These are phyloP conservation scores for Gisinianus flammeolus DNA, from an alignment of 2,888 invertebrate genomes.

Conservation along the genomic window DNA sequence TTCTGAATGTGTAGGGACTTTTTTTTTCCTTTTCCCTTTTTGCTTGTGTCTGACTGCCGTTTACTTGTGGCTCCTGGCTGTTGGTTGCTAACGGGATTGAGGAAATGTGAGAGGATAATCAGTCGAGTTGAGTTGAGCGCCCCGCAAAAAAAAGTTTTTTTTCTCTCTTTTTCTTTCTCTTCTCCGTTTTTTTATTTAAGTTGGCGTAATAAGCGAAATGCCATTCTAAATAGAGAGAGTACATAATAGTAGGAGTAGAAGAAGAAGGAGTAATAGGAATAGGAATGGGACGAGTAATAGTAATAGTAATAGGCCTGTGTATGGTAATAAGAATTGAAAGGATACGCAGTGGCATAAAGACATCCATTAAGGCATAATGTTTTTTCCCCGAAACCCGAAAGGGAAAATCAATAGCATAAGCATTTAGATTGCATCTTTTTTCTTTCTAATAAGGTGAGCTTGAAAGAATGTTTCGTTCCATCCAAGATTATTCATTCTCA, in stretches of 20 bases:
- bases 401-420: conserved; percentile 58
- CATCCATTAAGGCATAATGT: conserved; percentile 59
- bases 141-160: conserved; percentile 40
- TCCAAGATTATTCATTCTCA: conserved; percentile 56
- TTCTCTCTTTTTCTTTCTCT: not conserved
- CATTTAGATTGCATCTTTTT: conserved; percentile 58
- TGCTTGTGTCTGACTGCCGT: not conserved
- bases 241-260: conserved; percentile 5
- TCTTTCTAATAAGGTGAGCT: conserved; percentile 57
- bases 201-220: conserved; percentile 50
- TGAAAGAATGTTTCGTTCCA: conserved; percentile 54
- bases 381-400: too few relatives aligned
- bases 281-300: conserved; percentile 5
- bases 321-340: conserved; percentile 58
- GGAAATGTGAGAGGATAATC: conserved; percentile 47
- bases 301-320: conserved; percentile 36
- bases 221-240: conserved; percentile 46
- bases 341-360: conserved; percentile 56
- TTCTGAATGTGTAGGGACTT: not conserved
- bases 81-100: conserved; percentile 31
- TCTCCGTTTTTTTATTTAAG: conserved; percentile 38
- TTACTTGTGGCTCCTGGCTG: not conserved
- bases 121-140: conserved; percentile 40
- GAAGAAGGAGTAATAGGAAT: not conserved
- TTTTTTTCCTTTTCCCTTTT: not conserved